Evolutionary conservation across 2,113 vertebrate species (phyloP).

Genomic region (Grammomys dolichurus): DNA sequence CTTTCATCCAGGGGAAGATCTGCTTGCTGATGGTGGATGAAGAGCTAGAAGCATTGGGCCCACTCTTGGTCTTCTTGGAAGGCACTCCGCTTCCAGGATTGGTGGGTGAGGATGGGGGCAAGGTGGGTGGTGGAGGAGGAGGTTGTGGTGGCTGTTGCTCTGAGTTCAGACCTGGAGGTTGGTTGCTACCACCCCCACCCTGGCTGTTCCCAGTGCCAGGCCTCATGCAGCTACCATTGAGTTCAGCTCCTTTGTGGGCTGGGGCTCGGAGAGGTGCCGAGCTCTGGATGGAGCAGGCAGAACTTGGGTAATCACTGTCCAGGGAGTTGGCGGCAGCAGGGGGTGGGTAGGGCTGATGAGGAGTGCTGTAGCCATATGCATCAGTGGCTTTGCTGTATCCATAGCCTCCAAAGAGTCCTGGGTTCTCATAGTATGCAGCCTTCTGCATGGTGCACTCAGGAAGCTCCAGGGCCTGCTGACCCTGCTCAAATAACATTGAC

Average conservation of each 20-base stretch:
- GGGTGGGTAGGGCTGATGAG: conserved; percentile 93
- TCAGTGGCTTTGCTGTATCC: conserved; percentile 96
- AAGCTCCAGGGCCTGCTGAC: conserved; percentile 90
- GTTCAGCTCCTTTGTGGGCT: conserved; percentile 93
- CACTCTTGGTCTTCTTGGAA: conserved; percentile 95
- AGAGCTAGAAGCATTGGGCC: conserved; percentile 88
- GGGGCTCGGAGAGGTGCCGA: conserved; percentile 90
- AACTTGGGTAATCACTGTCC: conserved; percentile 94
- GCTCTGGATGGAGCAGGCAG: conserved; percentile 96
- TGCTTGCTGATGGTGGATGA: conserved; percentile 96
- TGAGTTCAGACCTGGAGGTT: conserved; percentile 91
- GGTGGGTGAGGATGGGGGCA: conserved; percentile 95
- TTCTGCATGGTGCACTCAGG: conserved; percentile 97
- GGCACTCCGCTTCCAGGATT: conserved; percentile 91
- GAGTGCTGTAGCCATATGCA: conserved; percentile 92
- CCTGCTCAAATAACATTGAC: conserved; percentile 96
- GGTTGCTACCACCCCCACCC: conserved; percentile 87
- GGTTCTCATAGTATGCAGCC: conserved; percentile 98
- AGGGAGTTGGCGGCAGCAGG: conserved; percentile 88
- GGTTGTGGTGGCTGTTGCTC: conserved; percentile 90
- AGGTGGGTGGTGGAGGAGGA: conserved; percentile 89
- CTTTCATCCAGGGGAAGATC: conserved; percentile 99
- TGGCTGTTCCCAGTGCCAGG: conserved; percentile 88
- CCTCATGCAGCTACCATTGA: conserved; percentile 97
- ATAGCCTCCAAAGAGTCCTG: conserved; percentile 97